A percentile compares a stretch with the other conserved stretches of the same genome.
These are phyloP conservation scores for Ispidina lecontei DNA, from an alignment of 2,797 vertebrate genomes.

Conservation along the genomic window DNA sequence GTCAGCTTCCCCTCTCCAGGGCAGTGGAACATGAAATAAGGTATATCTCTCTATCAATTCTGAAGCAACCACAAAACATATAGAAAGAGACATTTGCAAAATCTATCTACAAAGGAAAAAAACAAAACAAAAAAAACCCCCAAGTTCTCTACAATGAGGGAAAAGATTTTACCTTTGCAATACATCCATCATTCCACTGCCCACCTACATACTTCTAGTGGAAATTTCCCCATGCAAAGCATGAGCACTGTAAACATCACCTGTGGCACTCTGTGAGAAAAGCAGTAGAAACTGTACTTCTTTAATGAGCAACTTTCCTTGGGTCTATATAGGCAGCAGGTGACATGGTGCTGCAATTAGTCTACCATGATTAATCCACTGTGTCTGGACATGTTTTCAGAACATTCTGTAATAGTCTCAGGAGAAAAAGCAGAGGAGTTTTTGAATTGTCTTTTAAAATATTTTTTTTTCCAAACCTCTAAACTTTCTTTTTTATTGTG, in stretches of 20 bases:
- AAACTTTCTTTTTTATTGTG: background rate
- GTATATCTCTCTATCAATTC: background rate
- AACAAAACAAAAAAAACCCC: background rate
- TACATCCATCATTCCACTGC: background rate
- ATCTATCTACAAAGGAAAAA: background rate
- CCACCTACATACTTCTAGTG: background rate
- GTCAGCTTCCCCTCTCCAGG: background rate
- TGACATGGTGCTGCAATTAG: background rate
- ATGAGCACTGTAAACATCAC: background rate
- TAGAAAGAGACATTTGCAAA: background rate
- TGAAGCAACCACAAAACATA: background rate
- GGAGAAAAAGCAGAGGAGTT: constrained; percentile 10
- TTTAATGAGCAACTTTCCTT: constrained; percentile 28
- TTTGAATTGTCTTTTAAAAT: background rate
- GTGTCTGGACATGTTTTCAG: constrained; percentile 18
- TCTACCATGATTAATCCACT: constrained; percentile 34
- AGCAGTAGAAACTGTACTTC: background rate
- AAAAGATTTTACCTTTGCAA: background rate
- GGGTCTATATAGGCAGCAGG: constrained; percentile 22
- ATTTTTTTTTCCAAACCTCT: background rate
- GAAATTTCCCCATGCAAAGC: background rate
- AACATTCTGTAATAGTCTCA: background rate
- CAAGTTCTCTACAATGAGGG: background rate
- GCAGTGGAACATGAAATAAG: background rate
- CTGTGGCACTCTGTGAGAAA: background rate